Conservation (phyloP, 2,113 vertebrate species). For the Catharus minimus region DNA sequence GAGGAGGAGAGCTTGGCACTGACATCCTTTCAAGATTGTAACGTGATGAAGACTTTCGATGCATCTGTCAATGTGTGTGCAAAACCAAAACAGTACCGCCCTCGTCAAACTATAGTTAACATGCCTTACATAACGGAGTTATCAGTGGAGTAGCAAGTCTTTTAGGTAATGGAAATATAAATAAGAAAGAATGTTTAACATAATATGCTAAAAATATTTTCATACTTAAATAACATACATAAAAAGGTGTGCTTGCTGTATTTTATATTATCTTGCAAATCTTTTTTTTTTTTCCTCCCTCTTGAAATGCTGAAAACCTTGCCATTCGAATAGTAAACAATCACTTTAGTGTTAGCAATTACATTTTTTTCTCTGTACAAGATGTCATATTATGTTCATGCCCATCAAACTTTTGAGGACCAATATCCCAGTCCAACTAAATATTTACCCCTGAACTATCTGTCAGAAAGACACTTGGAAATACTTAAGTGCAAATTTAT, state of each 20-base stretch:
- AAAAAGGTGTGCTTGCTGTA: constrained; percentile 82
- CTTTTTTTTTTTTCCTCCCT: constrained; percentile 36
- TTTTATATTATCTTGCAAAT: constrained; percentile 79
- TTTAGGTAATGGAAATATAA: constrained; percentile 82
- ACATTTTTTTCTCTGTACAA: constrained; percentile 52
- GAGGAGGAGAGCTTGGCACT: constrained; percentile 63
- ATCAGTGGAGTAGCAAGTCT: constrained; percentile 76
- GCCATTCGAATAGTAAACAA: constrained; percentile 67
- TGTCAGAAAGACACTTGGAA: constrained; percentile 70
- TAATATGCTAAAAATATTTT: constrained; percentile 88
- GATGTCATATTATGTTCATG: constrained; percentile 26
- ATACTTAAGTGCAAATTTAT: constrained; percentile 73
- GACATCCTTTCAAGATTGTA: constrained; percentile 66
- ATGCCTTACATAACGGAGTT: constrained; percentile 81
- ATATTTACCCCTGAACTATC: constrained; percentile 54
- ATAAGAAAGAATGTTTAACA: constrained; percentile 85
- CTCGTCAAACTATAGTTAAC: constrained; percentile 71
- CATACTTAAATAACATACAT: constrained; percentile 87
- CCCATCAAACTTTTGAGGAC: constrained; percentile 75
- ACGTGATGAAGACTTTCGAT: constrained; percentile 63
- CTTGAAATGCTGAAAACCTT: constrained; percentile 74
- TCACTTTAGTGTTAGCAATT: constrained; percentile 64
- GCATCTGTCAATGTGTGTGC: constrained; percentile 70
- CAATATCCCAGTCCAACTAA: constrained; percentile 74
- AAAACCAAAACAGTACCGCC: constrained; percentile 74